Evolutionary conservation across 1,140 invertebrate species (phyloP), one percentile per base, ranked within the genome.

Genomic region (Myzus persicae): DNA sequence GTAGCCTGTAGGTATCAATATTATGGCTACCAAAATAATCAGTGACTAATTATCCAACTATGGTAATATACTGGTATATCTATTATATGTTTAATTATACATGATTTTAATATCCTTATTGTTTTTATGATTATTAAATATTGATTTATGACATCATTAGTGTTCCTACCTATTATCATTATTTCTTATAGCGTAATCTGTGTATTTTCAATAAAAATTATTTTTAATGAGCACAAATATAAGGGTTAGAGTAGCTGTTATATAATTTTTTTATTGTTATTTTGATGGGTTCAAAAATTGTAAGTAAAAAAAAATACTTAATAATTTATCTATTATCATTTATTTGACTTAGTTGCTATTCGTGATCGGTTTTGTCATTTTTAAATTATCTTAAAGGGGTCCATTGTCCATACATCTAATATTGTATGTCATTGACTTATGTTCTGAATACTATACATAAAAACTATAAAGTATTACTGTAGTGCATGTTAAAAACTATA

Each of bases 41-140:
- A 22, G 81, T 40, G 20, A 9, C 22, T 82, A 40, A 40, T 82
- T 82, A 82, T 40, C 36, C 40, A 82, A n/a, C 31, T 76, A 76
- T n/a, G 1, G 5, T 67, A 24, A 14, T 26, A 54, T n/a, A 18
- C 59, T 76, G 18, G 36, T 67, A 11, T 67, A 31, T 31, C 31
- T n/a, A 67, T 67, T 67, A 67, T 59, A 81, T 81, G 38, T 38
- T 82, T 82, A 24, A 82, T 24, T 82, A 82, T 40, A 38, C 11
- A 82, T 40, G 2, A 82, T 82, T 82, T 76, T n/a, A 76, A 76
- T 76, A 76, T 76, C 59, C 59, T 76, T 76, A 76, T 76, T 76
- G 59, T 76, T 76, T 76, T 76, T n/a, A 76, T n/a, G n/a, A 18
- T 18, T 76, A 18, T 76, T 76, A 18, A 82, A 38, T 82, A 38